These are phyloP conservation scores for Himalopsyche phryganea DNA, from an alignment of 1,140 invertebrate species.

Conservation along the genomic window DNA sequence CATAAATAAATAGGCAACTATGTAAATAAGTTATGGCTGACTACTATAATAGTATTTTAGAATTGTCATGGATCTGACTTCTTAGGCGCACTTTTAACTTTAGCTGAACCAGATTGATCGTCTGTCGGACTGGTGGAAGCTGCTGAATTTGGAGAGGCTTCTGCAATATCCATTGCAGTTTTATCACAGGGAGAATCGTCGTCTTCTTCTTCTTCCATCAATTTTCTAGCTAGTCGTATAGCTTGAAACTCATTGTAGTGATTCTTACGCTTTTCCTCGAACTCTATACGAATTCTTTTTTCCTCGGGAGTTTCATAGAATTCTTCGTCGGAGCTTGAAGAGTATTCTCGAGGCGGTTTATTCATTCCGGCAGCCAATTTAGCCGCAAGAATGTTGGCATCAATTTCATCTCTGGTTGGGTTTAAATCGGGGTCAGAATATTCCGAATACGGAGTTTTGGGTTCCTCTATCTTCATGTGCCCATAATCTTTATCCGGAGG, in stretches of 20 bases:
- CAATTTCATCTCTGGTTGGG: constrained; percentile 68
- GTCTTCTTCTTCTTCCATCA: constrained; percentile 87
- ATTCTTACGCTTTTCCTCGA: constrained; percentile 88
- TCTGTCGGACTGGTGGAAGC: constrained; percentile 6
- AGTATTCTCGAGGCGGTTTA: constrained; percentile 47
- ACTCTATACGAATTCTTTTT: constrained; percentile 67
- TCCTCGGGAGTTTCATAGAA: constrained; percentile 62
- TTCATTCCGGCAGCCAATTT: constrained; percentile 56
- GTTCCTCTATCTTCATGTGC: constrained; percentile 99
- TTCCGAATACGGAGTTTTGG: constrained; percentile 87
- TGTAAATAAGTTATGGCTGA: constrained; percentile 19
- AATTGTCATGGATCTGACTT: constrained; percentile 17
- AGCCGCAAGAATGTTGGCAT: constrained; percentile 74
- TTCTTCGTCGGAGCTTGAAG: constrained; percentile 51
- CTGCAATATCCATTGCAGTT: constrained; percentile 8
- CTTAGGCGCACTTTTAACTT: constrained; percentile 5
- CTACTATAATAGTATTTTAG: not conserved
- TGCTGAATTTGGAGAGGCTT: not conserved
- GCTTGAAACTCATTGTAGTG: constrained; percentile 98
- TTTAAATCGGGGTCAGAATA: constrained; percentile 66
- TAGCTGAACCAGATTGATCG: not conserved
- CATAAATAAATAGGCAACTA: constrained; percentile 22
- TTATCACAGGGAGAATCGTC: constrained; percentile 52
- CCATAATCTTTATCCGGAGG: constrained; percentile 98
- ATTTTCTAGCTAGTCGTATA: constrained; percentile 82